These are phyloP conservation scores for Oryzias javanicus DNA, from an alignment of 2,113 vertebrate species.

Conservation along the genomic window DNA sequence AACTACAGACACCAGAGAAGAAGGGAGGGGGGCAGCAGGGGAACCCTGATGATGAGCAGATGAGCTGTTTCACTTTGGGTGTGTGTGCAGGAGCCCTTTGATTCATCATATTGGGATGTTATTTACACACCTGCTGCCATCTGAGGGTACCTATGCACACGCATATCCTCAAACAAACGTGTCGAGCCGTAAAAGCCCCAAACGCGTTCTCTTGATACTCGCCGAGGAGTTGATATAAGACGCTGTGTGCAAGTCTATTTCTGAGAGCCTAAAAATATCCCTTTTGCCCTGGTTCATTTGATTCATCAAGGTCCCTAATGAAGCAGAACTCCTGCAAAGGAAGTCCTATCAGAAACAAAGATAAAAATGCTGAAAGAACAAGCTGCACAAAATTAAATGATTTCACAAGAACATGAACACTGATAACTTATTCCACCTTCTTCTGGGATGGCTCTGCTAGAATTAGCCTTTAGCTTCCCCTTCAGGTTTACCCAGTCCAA, in stretches of 20 bases:
- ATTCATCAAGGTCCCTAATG: conserved; percentile 45
- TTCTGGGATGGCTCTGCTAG: conserved; percentile 22
- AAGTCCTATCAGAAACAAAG: conserved; percentile 15
- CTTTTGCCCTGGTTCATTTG: conserved; percentile 57
- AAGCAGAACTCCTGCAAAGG: conserved; percentile 25
- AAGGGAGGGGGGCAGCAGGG: conserved; percentile 22
- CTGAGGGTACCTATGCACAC: conserved; percentile 7
- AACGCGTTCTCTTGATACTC: conserved; percentile 21
- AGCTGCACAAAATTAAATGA: conserved; percentile 10
- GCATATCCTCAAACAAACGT: not conserved
- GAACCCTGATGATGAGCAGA: conserved; percentile 54
- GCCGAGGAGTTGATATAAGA: conserved; percentile 18
- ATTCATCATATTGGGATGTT: conserved; percentile 60
- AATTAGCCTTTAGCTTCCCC: conserved; percentile 43
- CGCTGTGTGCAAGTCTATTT: conserved; percentile 37
- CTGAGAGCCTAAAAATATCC: conserved; percentile 50
- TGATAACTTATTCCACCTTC: conserved; percentile 1
- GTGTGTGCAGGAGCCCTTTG: conserved; percentile 49
- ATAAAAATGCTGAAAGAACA: conserved; percentile 9
- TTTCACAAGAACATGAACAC: conserved; percentile 15
- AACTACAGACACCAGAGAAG: conserved; percentile 48
- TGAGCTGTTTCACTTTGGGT: conserved; percentile 59
- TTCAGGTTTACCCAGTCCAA: conserved; percentile 33
- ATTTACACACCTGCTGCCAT: conserved; percentile 73
- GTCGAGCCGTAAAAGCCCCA: conserved; percentile 17